A percentile compares a stretch with the other conserved stretches of the same genome.
phyloP scores from a whole-genome alignment of 1,140 invertebrate species.

The Sminthurinus signatus region DNA sequence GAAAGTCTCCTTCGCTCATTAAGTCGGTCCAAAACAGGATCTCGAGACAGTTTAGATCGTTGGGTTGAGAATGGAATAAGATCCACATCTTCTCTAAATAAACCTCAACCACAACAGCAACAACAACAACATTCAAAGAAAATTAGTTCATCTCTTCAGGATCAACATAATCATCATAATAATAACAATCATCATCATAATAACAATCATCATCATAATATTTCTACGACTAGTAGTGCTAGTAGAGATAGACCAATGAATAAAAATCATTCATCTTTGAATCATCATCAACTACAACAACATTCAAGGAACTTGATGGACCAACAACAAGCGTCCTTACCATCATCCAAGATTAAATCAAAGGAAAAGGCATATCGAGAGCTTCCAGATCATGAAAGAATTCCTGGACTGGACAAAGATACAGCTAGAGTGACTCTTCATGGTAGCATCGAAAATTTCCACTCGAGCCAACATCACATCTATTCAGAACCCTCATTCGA shows the following conservation, averaged over 20 bases:
- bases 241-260: not conserved
- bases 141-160: not conserved
- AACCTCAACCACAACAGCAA: not conserved
- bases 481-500: conserved; percentile 41
- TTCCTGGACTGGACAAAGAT: conserved; percentile 53
- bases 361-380: conserved; percentile 48
- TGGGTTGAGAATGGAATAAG: conserved; percentile 40
- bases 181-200: not conserved
- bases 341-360: not conserved
- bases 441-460: conserved; percentile 33
- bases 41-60: conserved; percentile 40
- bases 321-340: no score
- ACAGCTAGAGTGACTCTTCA: conserved; percentile 46
- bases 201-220: not conserved
- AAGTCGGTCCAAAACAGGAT: conserved; percentile 39
- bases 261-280: not conserved
- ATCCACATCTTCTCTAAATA: conserved; percentile 26
- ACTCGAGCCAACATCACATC: conserved; percentile 40
- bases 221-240: no score
- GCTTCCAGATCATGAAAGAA: conserved; percentile 51
- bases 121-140: not conserved
- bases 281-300: no score
- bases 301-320: no score
- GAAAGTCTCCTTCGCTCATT: conserved; percentile 35
- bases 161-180: not conserved